A percentile compares a stretch with the other conserved stretches of the same genome.
Conservation (phyloP, 2,888 invertebrate genomes). For the Urechis unicinctus region DNA sequence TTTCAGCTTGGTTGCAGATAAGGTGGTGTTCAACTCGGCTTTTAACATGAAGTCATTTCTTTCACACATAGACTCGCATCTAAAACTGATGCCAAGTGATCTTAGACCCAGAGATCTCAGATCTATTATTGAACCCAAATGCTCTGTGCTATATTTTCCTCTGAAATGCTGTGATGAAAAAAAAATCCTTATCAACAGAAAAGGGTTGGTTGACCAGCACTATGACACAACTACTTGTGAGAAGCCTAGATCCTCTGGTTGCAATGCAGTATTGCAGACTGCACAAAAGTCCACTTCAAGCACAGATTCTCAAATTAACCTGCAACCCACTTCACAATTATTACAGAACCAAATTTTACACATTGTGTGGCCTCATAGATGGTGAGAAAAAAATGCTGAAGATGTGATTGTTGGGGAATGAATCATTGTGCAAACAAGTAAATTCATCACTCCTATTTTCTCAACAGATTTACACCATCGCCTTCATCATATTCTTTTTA, state of each 20-base stretch:
- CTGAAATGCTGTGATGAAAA: too few relatives aligned
- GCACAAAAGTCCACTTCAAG: too few relatives aligned
- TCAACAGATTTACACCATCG: not conserved
- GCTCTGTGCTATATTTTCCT: constrained; percentile 62
- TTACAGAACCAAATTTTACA: constrained; percentile 53
- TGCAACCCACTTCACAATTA: too few relatives aligned
- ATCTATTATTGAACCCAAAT: constrained; percentile 58
- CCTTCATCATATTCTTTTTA: not conserved
- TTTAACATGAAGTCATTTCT: constrained; percentile 67
- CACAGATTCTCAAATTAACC: too few relatives aligned
- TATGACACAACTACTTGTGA: too few relatives aligned
- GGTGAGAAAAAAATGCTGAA: constrained; percentile 52
- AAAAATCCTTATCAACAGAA: too few relatives aligned
- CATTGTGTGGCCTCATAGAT: constrained; percentile 70
- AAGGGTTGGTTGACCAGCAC: too few relatives aligned
- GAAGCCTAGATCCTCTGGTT: too few relatives aligned
- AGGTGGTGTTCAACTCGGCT: constrained; percentile 65
- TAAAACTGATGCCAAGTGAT: constrained; percentile 65
- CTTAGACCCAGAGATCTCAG: constrained; percentile 57
- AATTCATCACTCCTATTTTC: not conserved
- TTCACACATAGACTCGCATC: constrained; percentile 57
- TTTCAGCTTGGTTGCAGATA: constrained; percentile 63
- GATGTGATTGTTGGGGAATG: too few relatives aligned
- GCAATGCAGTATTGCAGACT: too few relatives aligned
- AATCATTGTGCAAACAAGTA: too few relatives aligned